Conservation (phyloP, 2,888 invertebrate genomes). For the Drosophila macrospina region DNA sequence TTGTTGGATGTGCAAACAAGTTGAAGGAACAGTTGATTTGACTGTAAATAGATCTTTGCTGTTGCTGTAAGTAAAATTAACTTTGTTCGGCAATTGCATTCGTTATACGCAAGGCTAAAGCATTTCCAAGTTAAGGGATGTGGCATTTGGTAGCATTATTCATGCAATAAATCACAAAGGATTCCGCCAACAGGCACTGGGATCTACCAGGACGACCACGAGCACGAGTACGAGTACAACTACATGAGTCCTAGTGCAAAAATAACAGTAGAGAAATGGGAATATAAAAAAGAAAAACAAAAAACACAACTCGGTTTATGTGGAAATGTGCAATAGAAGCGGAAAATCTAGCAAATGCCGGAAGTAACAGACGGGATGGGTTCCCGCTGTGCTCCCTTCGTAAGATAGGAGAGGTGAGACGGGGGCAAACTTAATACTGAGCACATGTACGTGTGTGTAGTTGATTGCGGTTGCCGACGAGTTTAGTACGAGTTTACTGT, state of each 20-base stretch:
- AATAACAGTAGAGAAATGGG: constrained; percentile 14
- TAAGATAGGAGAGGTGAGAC: not conserved
- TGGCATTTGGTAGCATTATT: constrained; percentile 52
- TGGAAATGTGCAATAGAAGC: constrained; percentile 49
- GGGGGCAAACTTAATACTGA: constrained; percentile 10
- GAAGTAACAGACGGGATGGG: constrained; percentile 25
- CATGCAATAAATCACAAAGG: constrained; percentile 62
- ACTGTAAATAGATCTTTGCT: constrained; percentile 26
- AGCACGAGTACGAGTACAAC: constrained; percentile 13
- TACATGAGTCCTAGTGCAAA: constrained; percentile 16
- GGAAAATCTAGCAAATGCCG: constrained; percentile 45
- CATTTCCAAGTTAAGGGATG: constrained; percentile 35
- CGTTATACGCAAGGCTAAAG: constrained; percentile 36
- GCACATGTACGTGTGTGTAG: constrained; percentile 21
- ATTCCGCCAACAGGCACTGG: constrained; percentile 38
- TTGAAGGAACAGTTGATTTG: constrained; percentile 20
- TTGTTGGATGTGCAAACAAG: constrained; percentile 17
- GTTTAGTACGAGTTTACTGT: not conserved
- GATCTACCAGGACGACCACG: constrained; percentile 18
- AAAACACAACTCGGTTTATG: constrained; percentile 31
- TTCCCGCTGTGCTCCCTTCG: constrained; percentile 25
- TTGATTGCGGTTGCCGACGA: constrained; percentile 22
- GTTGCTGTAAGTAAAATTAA: constrained; percentile 36
- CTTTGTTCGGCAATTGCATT: constrained; percentile 45
- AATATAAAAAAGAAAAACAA: constrained; percentile 8